Base-by-base conservation (phyloP, 64 coral and sea anemone genomes). In the Pocillopora damicornis region DNA sequence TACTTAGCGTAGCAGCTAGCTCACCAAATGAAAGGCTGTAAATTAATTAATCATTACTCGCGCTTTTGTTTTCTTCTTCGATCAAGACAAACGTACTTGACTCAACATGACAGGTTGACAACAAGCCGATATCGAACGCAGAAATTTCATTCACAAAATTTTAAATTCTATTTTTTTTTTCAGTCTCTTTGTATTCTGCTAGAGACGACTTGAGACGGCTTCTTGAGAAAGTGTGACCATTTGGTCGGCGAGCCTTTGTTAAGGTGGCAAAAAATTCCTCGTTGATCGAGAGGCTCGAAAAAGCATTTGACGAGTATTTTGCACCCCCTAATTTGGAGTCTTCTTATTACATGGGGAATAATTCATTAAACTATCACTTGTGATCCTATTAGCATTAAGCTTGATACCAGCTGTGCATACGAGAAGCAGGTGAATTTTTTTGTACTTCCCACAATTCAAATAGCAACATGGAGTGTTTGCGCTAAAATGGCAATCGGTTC, bases 401-500 rank as follows among this genome's bases (percentile, higher is more conserved):
- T 66, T 45, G 61, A 76, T 85, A 73, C 67, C 89, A 90, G 89
- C 89, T 90, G 89, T 90, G 73, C 81, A 34, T 15, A 81, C 72
- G 63, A 7, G 17, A 35, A 35, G 80, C 89, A 90, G 89, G 89
- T 90, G 89, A 90, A 90, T 26, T 76, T 84, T 30, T 63, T 84
- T 22, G 17, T 63, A 61, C 75, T 45, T 63, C 89, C 79, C 80
- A 84, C 71, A 81, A 35, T 74, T 84, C 93, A 95, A 92, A 95
- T 89, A 95, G 94, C 89, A 95, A 95, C 94, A 87, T 74, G 68
- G 69, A 83, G 59, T 95, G 80, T 92, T 95, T 92, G 81, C 80
- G 60, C 65, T 85, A 85, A 84, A 93, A 93, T 76, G 91, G 78
- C 91, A 89, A 75, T 71, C 91, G 81, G 45, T 14, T 73, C 86